phyloP scores from a whole-genome alignment of 2,888 invertebrate species.

The Nasonia oneida region DNA sequence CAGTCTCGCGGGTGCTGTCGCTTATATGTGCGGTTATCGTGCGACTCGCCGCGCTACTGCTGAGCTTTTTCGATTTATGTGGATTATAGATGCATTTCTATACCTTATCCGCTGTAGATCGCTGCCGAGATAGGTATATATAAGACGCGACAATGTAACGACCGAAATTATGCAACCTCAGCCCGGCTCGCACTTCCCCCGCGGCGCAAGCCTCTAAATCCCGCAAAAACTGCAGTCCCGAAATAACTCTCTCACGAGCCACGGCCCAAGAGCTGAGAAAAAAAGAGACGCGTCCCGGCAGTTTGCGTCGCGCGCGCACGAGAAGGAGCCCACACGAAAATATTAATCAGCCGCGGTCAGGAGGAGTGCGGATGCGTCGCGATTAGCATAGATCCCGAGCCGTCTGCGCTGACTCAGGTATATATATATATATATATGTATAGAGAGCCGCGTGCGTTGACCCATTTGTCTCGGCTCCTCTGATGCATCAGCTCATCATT shows the following conservation, averaged over 20 bases:
- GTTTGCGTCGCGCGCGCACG: not conserved
- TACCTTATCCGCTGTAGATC: no score
- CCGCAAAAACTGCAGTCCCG: slow-evolving; percentile 3
- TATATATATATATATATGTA: not conserved
- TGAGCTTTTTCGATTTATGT: no score
- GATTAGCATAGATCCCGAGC: slow-evolving; percentile 62
- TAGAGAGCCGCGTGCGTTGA: slow-evolving; percentile 62
- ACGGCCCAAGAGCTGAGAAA: not conserved
- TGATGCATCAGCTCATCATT: slow-evolving; percentile 50
- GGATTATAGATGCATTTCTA: no score
- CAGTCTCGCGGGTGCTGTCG: not conserved
- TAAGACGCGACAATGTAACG: not conserved
- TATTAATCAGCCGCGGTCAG: slow-evolving; percentile 5
- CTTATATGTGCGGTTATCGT: no score
- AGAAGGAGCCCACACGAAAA: not conserved
- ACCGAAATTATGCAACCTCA: not conserved
- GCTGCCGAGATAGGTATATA: no score
- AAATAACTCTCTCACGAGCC: slow-evolving; percentile 20
- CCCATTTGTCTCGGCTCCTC: slow-evolving; percentile 64
- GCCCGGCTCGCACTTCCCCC: not conserved
- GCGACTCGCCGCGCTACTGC: no score
- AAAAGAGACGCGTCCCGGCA: not conserved
- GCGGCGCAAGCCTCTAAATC: not conserved
- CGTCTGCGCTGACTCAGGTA: slow-evolving; percentile 10
- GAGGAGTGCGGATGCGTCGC: slow-evolving; percentile 6